Percentiles rank a stretch among this genome's conserved stretches.
phyloP scores from a whole-genome alignment of 2,113 vertebrate genomes.

The Heterotilapia buettikoferi region DNA sequence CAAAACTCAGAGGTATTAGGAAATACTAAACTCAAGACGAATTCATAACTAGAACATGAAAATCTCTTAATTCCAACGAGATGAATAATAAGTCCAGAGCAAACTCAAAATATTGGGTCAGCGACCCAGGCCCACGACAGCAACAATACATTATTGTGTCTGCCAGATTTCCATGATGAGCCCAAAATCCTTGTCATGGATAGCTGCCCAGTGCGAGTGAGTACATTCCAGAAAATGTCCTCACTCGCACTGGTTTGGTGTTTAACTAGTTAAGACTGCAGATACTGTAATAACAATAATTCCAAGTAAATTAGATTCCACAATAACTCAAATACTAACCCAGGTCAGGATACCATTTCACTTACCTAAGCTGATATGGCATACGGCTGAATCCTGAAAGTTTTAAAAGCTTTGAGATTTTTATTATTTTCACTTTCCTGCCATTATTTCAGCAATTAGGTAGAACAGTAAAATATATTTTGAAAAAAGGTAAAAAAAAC shows the following conservation, averaged over 20 bases:
- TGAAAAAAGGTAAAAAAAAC: background rate
- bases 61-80: background rate
- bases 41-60: background rate
- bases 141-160: background rate
- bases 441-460: background rate
- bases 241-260: background rate
- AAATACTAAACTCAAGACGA: background rate
- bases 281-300: background rate
- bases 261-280: fast-evolving
- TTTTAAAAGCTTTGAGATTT: background rate
- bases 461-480: fast-evolving
- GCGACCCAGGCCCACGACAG: background rate
- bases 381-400: background rate
- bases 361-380: background rate
- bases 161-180: background rate
- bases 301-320: fast-evolving
- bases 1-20: background rate
- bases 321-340: background rate
- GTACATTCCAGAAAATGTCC: too few species aligned
- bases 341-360: background rate
- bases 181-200: fast-evolving
- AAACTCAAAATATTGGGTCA: background rate
- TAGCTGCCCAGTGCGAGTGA: background rate
- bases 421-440: background rate
- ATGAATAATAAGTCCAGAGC: background rate